These are phyloP conservation scores for Cephus pulcher DNA, from an alignment of 2,888 invertebrate species.

Conservation along the genomic window DNA sequence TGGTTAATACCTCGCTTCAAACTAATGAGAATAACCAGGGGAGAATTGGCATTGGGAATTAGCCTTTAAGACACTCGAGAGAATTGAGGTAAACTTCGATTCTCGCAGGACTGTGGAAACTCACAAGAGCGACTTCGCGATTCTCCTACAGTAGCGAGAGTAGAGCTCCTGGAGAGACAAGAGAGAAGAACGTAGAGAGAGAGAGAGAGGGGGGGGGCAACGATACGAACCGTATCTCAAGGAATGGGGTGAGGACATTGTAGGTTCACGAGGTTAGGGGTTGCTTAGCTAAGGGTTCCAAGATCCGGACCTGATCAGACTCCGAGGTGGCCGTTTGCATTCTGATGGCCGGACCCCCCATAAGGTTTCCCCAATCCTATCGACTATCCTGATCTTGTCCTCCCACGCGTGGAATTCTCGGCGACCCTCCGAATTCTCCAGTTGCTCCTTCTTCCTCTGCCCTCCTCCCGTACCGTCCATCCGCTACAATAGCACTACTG, in stretches of 20 bases:
- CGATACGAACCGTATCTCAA: constrained; percentile 5
- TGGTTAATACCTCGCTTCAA: too few relatives aligned
- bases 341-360: constrained; percentile 41
- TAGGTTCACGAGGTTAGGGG: too few relatives aligned
- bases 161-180: background rate
- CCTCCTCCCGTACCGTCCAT: background rate
- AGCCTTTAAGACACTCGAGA: too few relatives aligned
- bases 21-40: too few relatives aligned
- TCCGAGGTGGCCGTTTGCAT: constrained; percentile 47
- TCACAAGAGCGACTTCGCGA: too few relatives aligned
- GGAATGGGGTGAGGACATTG: background rate
- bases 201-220: background rate
- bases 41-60: too few relatives aligned
- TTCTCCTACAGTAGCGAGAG: too few relatives aligned
- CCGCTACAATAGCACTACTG: too few relatives aligned
- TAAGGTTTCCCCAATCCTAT: background rate
- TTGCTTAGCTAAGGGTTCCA: too few relatives aligned
- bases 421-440: background rate
- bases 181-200: background rate
- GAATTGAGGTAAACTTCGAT: too few relatives aligned
- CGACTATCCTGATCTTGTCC: background rate
- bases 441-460: background rate
- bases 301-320: constrained; percentile 33
- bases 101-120: too few relatives aligned
- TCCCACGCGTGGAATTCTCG: background rate